A percentile compares a stretch with the other conserved stretches of the same genome.
Evolutionary conservation across 30 jellyfish, hydroid and myxozoan genomes (phyloP).

Genomic region (Turritopsis dohrnii): DNA sequence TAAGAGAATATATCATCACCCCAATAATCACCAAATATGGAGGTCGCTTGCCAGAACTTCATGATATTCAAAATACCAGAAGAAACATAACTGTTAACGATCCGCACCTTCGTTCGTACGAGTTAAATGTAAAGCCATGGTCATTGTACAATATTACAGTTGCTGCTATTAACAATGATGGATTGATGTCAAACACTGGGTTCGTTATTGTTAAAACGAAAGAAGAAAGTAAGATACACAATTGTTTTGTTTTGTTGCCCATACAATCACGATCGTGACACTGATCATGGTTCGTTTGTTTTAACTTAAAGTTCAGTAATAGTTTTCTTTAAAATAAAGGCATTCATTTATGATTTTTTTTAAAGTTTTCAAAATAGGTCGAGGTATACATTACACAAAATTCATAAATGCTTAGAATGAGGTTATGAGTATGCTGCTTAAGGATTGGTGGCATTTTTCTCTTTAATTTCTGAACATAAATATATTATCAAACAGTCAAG

Average conservation of each 20-base stretch:
- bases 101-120: background rate
- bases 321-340: no score
- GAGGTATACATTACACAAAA: no score
- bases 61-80: background rate
- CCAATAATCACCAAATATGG: constrained; percentile 16
- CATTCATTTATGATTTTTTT: no score
- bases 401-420: no score
- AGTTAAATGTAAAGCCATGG: constrained; percentile 59
- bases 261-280: background rate
- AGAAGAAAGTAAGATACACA: constrained; percentile 13
- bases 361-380: no score
- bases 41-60: background rate
- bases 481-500: no score
- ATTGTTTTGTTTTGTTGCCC: background rate
- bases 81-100: background rate
- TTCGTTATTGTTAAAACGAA: background rate
- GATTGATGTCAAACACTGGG: constrained; percentile 7
- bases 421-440: no score
- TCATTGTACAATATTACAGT: constrained; percentile 58
- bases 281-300: no score
- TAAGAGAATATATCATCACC: background rate
- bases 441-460: no score
- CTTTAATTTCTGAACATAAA: no score
- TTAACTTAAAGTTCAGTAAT: no score
- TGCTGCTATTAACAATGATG: constrained; percentile 47